Evolutionary conservation across 2,113 vertebrate species (phyloP), one percentile per base, ranked within the genome.

Genomic region (Alces alces): DNA sequence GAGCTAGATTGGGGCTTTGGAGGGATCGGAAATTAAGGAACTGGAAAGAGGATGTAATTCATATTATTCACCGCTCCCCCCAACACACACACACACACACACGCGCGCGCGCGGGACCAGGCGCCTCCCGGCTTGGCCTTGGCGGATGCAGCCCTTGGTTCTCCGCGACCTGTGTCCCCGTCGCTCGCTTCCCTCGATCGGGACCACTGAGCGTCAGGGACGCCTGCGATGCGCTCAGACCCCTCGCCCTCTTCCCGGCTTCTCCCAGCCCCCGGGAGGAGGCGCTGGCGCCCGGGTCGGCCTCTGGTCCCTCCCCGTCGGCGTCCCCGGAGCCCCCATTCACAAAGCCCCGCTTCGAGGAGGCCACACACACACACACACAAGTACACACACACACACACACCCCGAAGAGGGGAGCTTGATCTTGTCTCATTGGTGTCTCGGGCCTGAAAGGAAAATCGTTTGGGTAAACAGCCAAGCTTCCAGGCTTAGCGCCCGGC

Each of bases 391-490:
- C 27, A 12, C 57, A 58, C 57, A 25, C 57, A 27, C 57, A 61
- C 33, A 5, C 23, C 3, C 23, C 70, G 30, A 95, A 93, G 85
- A 97, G 94, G 95, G 92, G 89, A 98, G 97, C 96, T 98, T 97
- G 98, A 98, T 98, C 97, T 97, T 92, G 97, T 95, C 97, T 97
- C 96, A 89, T 96, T 95, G 97, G 97, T 90, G 96, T 98, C 98
- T 97, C 76, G 6, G 79, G 96, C 96, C 96, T 97, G 97, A 98
- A 98, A 98, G 91, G 98, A 94, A 98, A 97, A 96, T 97, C 96
- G 50, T 97, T 98, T 96, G 97, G 96, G 97, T 98, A 97, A 97
- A 98, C 97, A 98, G 98, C 96, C 96, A 95, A 91, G 97, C 97
- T 97, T 97, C 86, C 97, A 96, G 97, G 97, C 98, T 97, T 93